phyloP scores from a whole-genome alignment of 2,113 vertebrate genomes.

The Macquaria australasica region DNA sequence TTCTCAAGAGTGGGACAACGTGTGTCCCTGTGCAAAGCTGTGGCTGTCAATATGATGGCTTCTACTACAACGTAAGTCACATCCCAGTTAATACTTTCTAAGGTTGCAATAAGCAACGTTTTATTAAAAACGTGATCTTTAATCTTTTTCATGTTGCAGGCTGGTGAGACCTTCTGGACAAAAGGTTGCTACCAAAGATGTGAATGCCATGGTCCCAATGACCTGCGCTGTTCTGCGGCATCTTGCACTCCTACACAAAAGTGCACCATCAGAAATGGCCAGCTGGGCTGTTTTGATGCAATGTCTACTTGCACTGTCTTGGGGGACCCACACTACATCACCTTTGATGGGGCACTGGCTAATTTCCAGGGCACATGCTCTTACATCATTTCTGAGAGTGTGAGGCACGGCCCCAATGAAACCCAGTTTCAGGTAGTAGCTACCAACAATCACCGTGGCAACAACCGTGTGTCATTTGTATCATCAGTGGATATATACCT shows the following conservation, averaged over 20 bases:
- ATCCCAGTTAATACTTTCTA: neutral
- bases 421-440: slow-evolving; percentile 67
- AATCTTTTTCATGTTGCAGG: slow-evolving; percentile 42
- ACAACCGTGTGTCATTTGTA: slow-evolving; percentile 76
- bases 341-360: slow-evolving; percentile 83
- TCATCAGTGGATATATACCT: slow-evolving; percentile 77
- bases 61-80: slow-evolving; percentile 71
- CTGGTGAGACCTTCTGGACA: slow-evolving; percentile 76
- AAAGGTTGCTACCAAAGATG: slow-evolving; percentile 67
- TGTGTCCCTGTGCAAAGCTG: slow-evolving; percentile 83
- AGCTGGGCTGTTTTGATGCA: slow-evolving; percentile 58
- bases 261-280: slow-evolving; percentile 70
- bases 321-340: slow-evolving; percentile 67
- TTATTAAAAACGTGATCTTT: neutral
- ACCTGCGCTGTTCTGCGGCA: slow-evolving; percentile 59
- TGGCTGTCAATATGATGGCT: slow-evolving; percentile 78
- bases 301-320: slow-evolving; percentile 48
- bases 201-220: slow-evolving; percentile 64
- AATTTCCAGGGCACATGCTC: slow-evolving; percentile 85
- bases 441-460: slow-evolving; percentile 74
- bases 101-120: neutral
- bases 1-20: slow-evolving; percentile 69
- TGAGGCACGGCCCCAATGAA: slow-evolving; percentile 2
- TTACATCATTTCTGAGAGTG: slow-evolving; percentile 77
- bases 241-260: slow-evolving; percentile 62